A percentile compares a stretch with the other conserved stretches of the same genome.
phyloP scores from a whole-genome alignment of 2,113 vertebrate genomes.

The Clarias magur region DNA sequence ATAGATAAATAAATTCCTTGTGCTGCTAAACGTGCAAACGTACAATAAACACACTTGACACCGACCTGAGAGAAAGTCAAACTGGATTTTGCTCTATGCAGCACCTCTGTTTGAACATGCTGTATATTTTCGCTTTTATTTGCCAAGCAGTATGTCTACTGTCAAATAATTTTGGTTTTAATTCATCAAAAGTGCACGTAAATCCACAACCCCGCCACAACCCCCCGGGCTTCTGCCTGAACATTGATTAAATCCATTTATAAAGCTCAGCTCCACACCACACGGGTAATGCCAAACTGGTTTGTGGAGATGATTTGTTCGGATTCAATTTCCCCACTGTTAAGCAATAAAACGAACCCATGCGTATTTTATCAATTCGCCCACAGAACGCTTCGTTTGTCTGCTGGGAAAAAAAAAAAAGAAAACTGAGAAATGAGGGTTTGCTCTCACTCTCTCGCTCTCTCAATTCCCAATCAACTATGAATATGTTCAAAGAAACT shows the following conservation, averaged over 20 bases:
- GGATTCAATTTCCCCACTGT: constrained; percentile 22
- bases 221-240: constrained; percentile 22
- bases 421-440: background rate
- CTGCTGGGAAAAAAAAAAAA: background rate
- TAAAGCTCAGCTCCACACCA: constrained; percentile 32
- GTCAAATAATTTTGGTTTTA: constrained; percentile 57
- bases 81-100: background rate
- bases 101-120: constrained; percentile 34
- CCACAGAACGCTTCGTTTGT: background rate
- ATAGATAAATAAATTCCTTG: background rate
- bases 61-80: background rate
- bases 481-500: background rate
- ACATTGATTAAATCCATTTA: constrained; percentile 52
- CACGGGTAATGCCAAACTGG: constrained; percentile 10
- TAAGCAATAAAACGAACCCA: constrained; percentile 34
- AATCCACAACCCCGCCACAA: constrained; percentile 10
- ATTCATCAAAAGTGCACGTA: constrained; percentile 54
- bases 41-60: background rate
- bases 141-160: constrained; percentile 33
- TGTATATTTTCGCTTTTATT: constrained; percentile 36
- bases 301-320: constrained; percentile 43
- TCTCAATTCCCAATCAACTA: background rate
- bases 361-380: constrained; percentile 17
- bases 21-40: background rate
- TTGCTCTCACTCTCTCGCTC: background rate